phyloP scores from a whole-genome alignment of 2,113 vertebrate genomes.

The Toxostoma redivivum region DNA sequence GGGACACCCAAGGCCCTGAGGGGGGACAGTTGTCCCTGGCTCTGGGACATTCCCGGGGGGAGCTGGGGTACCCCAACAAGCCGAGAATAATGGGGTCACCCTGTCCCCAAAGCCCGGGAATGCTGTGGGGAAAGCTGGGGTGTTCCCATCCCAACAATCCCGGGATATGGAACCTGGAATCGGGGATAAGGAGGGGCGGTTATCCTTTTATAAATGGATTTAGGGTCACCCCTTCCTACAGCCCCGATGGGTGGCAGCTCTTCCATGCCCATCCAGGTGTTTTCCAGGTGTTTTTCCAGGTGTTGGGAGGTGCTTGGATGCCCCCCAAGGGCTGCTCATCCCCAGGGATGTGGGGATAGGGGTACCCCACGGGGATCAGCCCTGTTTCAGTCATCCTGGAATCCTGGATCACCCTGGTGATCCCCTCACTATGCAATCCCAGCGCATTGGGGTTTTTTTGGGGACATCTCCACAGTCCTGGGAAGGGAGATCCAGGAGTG shows the following conservation, averaged over 20 bases:
- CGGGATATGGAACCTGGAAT: rapidly evolving
- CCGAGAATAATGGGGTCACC: rapidly evolving
- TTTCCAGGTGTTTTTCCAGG: neutral
- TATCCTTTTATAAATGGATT: rapidly evolving
- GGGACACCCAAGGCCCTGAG: too few species aligned
- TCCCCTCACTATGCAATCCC: rapidly evolving
- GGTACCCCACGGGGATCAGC: neutral
- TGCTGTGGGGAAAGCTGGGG: neutral
- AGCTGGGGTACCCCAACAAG: rapidly evolving
- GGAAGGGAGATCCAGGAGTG: too few species aligned
- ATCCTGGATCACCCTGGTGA: neutral
- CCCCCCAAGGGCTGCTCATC: neutral
- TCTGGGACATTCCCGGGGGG: rapidly evolving
- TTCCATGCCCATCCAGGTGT: rapidly evolving
- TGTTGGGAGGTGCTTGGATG: neutral
- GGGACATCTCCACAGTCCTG: rapidly evolving
- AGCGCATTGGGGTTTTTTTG: rapidly evolving
- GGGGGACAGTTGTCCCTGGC: too few species aligned
- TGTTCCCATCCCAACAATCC: rapidly evolving
- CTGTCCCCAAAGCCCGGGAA: neutral
- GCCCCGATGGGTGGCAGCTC: rapidly evolving
- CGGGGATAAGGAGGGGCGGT: neutral
- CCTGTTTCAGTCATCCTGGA: rapidly evolving
- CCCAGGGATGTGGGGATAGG: neutral
- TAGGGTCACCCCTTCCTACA: rapidly evolving